Base-by-base conservation (phyloP, 2,797 vertebrate genomes). In the Chromobotia macracanthus region DNA sequence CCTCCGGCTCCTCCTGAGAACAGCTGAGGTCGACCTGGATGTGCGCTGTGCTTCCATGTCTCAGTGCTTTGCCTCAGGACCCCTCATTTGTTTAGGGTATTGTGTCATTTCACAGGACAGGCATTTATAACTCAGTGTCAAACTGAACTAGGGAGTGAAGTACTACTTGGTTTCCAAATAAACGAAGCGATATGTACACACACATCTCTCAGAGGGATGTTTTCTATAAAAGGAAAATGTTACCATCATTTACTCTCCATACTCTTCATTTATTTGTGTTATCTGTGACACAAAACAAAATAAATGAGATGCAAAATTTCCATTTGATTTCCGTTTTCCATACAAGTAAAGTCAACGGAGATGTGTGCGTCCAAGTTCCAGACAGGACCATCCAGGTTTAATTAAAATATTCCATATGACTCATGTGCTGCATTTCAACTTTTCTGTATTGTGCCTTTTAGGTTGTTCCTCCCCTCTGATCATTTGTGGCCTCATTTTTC, bases 1-100 rank as follows among this genome's bases (percentile, higher is more conserved):
- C 70, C 56, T 79, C 74, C 63, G 60, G 69, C 61, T 71, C 75
- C 84, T 75, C 84, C 35, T n/a, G 64, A 65, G 66, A 66, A 68
- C 80, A 83, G 82, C 80, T 84, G 80, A 79, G 76, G 51, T 75
- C 78, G 69, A 73, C 73, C 78, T 76, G 60, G 56, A 66, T 75
- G 66, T 41, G 65, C 60, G 53, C 72, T 73, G 73, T 41, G 38
- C 71, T 58, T 60, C 76, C 77, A 66, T 70, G 70, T 74, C 67
- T 80, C 72, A 56, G 38, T 80, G 65, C 35, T 63, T 44, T 50
- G 55, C 44, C 64, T 69, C 64, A 68, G 48, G 63, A 38, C 35
- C 55, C 65, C 46, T 74, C 81, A 83, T 80, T 80, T 85, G 48
- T 18, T 65, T 68, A 50, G 80, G 68, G 75, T 80, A 72, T 3